A percentile compares a stretch with the other conserved stretches of the same genome.
Evolutionary conservation across 1,140 invertebrate genomes (phyloP).

Genomic region (Drosophila biarmipes): DNA sequence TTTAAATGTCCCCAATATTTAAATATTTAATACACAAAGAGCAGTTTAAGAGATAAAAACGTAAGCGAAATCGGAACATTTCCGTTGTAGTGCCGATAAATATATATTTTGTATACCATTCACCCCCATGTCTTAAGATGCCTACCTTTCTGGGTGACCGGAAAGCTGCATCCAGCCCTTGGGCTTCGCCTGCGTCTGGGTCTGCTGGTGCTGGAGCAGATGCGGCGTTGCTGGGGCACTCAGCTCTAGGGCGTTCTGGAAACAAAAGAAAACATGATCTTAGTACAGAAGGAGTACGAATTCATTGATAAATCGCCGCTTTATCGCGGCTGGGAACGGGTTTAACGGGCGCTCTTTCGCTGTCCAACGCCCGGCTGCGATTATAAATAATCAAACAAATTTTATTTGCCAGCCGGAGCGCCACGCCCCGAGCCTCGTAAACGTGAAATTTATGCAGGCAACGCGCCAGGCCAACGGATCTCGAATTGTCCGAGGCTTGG

Average conservation of each 20-base stretch:
- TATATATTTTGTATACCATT: neutral
- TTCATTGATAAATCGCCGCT: constrained; percentile 16
- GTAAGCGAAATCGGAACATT: too few relatives aligned
- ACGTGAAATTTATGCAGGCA: constrained; percentile 74
- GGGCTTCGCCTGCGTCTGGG: constrained; percentile 85
- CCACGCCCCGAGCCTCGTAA: constrained; percentile 51
- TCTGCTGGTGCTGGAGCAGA: constrained; percentile 86
- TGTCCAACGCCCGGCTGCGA: constrained; percentile 26
- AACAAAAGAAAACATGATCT: constrained; percentile 20
- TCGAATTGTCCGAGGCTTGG: constrained; percentile 64
- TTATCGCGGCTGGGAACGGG: constrained; percentile 8
- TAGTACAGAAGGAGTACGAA: constrained; percentile 2
- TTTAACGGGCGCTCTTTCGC: neutral
- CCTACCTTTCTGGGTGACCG: constrained; percentile 91
- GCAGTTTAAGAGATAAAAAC: too few relatives aligned
- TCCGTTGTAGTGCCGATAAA: neutral
- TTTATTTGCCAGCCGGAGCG: constrained; percentile 47
- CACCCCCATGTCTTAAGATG: neutral
- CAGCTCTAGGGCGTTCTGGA: constrained; percentile 96
- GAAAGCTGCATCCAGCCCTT: constrained; percentile 96
- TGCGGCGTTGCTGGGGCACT: constrained; percentile 96
- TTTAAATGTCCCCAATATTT: too few relatives aligned
- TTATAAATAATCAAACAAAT: constrained; percentile 72
- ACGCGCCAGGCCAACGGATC: constrained; percentile 52
- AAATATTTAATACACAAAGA: too few relatives aligned